These are phyloP conservation scores for Prionailurus viverrinus DNA, from an alignment of 2,113 vertebrate genomes.

Conservation along the genomic window DNA sequence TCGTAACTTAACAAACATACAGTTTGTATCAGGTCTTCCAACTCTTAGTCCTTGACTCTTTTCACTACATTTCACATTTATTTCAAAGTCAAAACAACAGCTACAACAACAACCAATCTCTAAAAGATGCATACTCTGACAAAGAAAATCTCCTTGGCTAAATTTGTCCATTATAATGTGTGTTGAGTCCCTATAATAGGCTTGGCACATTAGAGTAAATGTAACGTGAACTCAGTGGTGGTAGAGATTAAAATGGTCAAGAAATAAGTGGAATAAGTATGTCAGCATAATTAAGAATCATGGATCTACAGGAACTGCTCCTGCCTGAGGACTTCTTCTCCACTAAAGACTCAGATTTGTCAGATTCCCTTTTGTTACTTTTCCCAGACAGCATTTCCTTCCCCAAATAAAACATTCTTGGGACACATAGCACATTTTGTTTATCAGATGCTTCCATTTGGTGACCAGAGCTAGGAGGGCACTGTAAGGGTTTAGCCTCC, in stretches of 20 bases:
- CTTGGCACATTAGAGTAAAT: not conserved
- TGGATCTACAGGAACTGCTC: not conserved
- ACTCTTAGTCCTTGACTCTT: not conserved
- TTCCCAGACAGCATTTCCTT: not conserved
- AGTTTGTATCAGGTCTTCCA: constrained; percentile 5
- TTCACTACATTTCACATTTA: not conserved
- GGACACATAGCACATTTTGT: not conserved
- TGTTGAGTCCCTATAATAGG: not conserved
- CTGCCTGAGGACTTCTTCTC: not conserved
- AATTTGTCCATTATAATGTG: not conserved
- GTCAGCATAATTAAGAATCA: not conserved
- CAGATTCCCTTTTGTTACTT: constrained; percentile 34
- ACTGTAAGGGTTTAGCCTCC: not conserved
- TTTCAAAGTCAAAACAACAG: constrained; percentile 10
- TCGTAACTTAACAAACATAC: not conserved
- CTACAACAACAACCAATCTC: not conserved
- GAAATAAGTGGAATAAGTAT: not conserved
- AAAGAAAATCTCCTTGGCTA: not conserved
- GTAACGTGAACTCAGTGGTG: not conserved
- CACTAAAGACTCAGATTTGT: not conserved
- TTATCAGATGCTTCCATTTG: not conserved
- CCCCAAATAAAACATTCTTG: not conserved
- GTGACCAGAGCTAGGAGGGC: not conserved
- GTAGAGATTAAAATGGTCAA: not conserved
- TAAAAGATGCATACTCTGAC: not conserved